Evolutionary conservation across 2,888 invertebrate genomes (phyloP).

Genomic region (Muscina levida): DNA sequence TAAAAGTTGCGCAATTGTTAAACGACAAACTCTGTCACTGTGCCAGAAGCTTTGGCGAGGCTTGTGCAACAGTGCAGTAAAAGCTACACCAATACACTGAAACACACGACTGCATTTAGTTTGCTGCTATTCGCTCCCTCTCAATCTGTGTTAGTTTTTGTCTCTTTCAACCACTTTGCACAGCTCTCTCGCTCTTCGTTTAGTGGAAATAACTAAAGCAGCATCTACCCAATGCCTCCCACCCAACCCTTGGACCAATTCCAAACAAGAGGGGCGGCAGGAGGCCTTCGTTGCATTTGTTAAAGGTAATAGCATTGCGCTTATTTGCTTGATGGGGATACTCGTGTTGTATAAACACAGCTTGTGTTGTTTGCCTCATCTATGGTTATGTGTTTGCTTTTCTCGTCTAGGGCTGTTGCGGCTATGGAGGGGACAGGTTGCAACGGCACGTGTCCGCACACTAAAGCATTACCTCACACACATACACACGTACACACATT

Average conservation of each 20-base stretch:
- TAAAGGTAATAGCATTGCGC: constrained; percentile 47
- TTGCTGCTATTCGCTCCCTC: neutral
- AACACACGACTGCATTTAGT: neutral
- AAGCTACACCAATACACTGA: neutral
- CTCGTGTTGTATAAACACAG: constrained; percentile 34
- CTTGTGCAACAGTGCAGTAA: constrained; percentile 36
- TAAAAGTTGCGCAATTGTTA: constrained; percentile 61
- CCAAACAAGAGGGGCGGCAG: neutral
- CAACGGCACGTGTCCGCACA: constrained; percentile 76
- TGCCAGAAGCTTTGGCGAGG: constrained; percentile 1
- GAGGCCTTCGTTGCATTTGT: constrained; percentile 19
- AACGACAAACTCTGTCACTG: constrained; percentile 16
- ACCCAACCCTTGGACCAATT: constrained; percentile 1
- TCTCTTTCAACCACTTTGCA: neutral
- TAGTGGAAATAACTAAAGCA: neutral
- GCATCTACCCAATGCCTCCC: neutral
- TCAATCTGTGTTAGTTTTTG: neutral
- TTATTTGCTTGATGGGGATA: constrained; percentile 1
- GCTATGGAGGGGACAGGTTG: constrained; percentile 32
- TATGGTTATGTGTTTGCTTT: constrained; percentile 7
- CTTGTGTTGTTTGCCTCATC: constrained; percentile 49
- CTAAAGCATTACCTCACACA: constrained; percentile 69
- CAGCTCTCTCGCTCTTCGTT: constrained; percentile 1
- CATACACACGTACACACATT: constrained; percentile 36
- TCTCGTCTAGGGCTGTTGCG: constrained; percentile 29